Conservation (phyloP, 64 coral and sea anemone species). For the Acropora tenuis region DNA sequence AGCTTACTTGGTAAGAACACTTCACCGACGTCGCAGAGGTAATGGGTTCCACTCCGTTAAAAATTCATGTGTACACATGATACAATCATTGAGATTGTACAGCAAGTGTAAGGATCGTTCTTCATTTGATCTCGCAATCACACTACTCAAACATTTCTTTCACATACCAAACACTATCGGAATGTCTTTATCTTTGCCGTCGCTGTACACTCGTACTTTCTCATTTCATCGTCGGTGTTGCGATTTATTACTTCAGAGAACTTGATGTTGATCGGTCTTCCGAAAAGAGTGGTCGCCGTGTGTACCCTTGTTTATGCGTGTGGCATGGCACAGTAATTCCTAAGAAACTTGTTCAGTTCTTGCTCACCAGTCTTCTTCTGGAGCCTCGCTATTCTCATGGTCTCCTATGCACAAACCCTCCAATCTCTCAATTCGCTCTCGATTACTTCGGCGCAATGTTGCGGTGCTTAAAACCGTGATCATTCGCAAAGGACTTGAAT, state of each 20-base stretch:
- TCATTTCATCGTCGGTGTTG: background rate
- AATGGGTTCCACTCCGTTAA: too few relatives aligned
- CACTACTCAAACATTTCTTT: too few relatives aligned
- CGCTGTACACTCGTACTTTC: background rate
- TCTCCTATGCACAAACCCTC: slow-evolving; percentile 18
- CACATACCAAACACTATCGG: too few relatives aligned
- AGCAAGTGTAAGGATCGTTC: too few relatives aligned
- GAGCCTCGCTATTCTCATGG: slow-evolving; percentile 21
- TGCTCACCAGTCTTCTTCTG: slow-evolving; percentile 22
- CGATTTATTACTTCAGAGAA: slow-evolving; percentile 32
- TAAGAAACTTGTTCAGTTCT: slow-evolving; percentile 41
- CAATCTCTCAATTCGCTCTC: slow-evolving; percentile 8
- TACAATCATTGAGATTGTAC: too few relatives aligned
- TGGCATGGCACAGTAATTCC: slow-evolving; percentile 58
- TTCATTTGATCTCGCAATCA: too few relatives aligned
- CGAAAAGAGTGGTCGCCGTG: slow-evolving; percentile 46
- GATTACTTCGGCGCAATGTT: slow-evolving; percentile 1
- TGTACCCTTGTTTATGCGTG: slow-evolving; percentile 60
- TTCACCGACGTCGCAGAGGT: too few relatives aligned
- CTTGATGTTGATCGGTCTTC: slow-evolving; percentile 45
- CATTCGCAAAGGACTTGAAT: background rate
- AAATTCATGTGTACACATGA: too few relatives aligned
- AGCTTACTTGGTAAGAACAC: too few relatives aligned
- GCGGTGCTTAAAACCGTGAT: slow-evolving; percentile 16
- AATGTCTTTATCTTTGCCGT: background rate